Conservation (phyloP, 2,888 invertebrate genomes). For the Lasioglossum calceatum region DNA sequence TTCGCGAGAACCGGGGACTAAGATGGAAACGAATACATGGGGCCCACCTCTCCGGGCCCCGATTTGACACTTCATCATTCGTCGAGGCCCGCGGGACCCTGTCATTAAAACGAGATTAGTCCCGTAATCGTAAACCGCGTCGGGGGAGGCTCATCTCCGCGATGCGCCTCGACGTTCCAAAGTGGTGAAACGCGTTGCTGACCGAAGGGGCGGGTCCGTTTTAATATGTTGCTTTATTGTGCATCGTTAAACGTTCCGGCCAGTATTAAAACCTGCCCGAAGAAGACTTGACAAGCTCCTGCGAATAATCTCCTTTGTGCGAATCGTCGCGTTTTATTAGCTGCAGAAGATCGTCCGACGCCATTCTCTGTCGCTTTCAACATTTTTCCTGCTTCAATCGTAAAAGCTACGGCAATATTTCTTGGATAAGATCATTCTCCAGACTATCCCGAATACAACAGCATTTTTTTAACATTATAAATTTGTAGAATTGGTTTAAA, state of each 20-base stretch:
- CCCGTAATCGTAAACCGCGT: constrained; percentile 75
- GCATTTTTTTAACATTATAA: background rate
- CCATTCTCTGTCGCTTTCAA: background rate
- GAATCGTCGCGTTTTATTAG: constrained; percentile 17
- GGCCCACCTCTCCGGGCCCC: constrained; percentile 76
- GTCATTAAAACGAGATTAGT: constrained; percentile 84
- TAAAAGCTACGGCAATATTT: background rate
- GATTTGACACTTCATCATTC: constrained; percentile 84
- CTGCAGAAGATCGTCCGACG: background rate
- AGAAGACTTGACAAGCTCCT: constrained; percentile 7
- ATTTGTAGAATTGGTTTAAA: background rate
- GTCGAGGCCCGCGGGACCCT: constrained; percentile 79
- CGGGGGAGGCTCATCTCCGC: constrained; percentile 52
- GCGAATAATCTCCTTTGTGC: constrained; percentile 9
- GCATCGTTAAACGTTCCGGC: constrained; percentile 7
- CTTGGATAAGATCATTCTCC: background rate
- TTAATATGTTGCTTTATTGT: constrained; percentile 16
- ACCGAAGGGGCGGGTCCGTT: constrained; percentile 11
- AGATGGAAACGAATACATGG: constrained; percentile 68
- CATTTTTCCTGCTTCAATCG: background rate
- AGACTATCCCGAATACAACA: background rate
- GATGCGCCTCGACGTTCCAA: constrained; percentile 36
- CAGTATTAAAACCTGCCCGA: background rate
- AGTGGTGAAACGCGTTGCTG: constrained; percentile 45
- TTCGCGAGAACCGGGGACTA: constrained; percentile 42